Base-by-base conservation (phyloP, 2,797 vertebrate species). In the Fundulus diaphanus region DNA sequence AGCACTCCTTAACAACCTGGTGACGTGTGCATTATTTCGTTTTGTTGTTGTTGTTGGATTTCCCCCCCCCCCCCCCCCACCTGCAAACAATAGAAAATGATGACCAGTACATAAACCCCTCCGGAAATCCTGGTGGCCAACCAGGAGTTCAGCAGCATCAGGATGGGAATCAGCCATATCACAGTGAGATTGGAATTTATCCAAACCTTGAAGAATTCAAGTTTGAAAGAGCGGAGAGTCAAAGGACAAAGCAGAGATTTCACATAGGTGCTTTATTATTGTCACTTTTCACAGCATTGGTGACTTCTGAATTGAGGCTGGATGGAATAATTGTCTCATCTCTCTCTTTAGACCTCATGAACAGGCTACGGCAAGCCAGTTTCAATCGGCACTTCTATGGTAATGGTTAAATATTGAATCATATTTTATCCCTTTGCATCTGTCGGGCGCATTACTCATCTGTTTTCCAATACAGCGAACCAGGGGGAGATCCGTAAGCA, bases 351-450 rank as follows among this genome's bases (percentile, higher is more conserved):
- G 93, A 92, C 5, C 78, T 93, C 68, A 7, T 92, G 57, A 86
- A 37, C 82, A 84, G 90, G 85, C 52, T 93, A 48, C 86, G 87
- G 16, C 87, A 82, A 82, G 33, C 90, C 68, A 91, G 89, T 76
- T 0, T 82, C 24, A 49, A 71, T 52, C 85, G 66, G 0, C 90
- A 82, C 75, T 75, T 79, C 70, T 94, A 94, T 13, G 90, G 93
- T 94, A 89, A 76, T 4, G n/a, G 65, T 1, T 27, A 1, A 42
- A 65, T 29, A 6, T 73, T 35, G 44, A 3, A 5, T 67, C 29
- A 11, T 27, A 0, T 61, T 24, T 51, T 8, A 29, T 74, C 0
- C 52, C 49, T 79, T 75, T 3, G 46, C 0, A 68, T 31, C 35
- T 74, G 13, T 68, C n/a, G 0, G 65, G 20, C 68, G 66, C 66